Base-by-base conservation (phyloP, 2,888 invertebrate genomes). In the Microctonus brassicae region DNA sequence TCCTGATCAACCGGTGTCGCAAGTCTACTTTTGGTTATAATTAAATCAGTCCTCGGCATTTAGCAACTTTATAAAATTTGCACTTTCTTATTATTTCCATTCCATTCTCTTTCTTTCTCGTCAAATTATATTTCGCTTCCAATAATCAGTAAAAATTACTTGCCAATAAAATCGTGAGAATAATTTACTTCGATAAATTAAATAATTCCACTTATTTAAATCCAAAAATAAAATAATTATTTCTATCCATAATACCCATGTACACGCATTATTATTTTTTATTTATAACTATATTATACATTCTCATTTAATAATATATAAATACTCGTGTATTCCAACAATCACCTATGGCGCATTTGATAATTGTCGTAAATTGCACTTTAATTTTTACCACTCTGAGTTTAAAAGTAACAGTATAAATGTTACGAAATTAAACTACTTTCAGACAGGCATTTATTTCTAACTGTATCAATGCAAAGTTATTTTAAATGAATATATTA, bases 1-100 rank as follows among this genome's bases (percentile, higher is more conserved):
- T 34, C 34, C 47, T 26, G 47, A 39, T 24, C 53, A 58, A 58
- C 33, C 29, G 33, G 58, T 29, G 33, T 58, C 10, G 34, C 58
- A 58, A 58, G 33, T 34, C 9, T 4, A 58, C 29, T 58, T 29
- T 33, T 34, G 58, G 33, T 3, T 17, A 39, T 60, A 20, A 72
- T 63, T 26, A 64, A 64, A 63, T 55, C 47, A 22, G 39, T 70
- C 58, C 57, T 26, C 39, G 57, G 58, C 33, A 47, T 70, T 63
- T 47, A 42, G 22, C 24, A 13, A 24, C 65, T 24, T 63, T 42
- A 26, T 2, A 53, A 36, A 22, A n/a, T 26, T n/a, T 24, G 26
- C 55, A 58, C 58, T 58, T 58, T 58, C 58, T 33, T 34, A 58
- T 20, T 34, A 17, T 58, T 33, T 58, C 34, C 17, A n/a, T 47